phyloP scores from a whole-genome alignment of 1,140 invertebrate species.

The Drosophila elegans region DNA sequence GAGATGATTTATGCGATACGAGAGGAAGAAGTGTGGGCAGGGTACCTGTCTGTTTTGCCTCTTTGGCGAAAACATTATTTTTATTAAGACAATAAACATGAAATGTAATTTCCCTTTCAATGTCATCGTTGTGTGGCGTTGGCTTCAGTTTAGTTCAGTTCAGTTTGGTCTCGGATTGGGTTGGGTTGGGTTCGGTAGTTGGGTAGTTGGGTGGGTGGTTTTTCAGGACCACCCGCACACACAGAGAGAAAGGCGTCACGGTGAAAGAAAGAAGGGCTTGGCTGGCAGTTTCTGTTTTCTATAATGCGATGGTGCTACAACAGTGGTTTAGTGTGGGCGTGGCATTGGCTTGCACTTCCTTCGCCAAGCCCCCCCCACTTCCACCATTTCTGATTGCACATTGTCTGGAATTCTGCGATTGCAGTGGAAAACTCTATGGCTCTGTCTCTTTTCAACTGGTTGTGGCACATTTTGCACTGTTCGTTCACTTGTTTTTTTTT shows the following conservation, averaged over 20 bases:
- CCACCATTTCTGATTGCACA: constrained; percentile 37
- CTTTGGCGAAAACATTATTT: constrained; percentile 68
- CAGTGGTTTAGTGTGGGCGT: constrained; percentile 29
- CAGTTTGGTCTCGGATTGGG: constrained; percentile 1
- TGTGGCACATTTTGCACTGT: constrained; percentile 51
- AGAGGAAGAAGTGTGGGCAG: not conserved
- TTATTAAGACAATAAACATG: constrained; percentile 82
- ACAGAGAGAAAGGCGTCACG: constrained; percentile 34
- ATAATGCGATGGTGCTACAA: constrained; percentile 12
- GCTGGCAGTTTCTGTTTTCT: constrained; percentile 43
- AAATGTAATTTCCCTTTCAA: constrained; percentile 83
- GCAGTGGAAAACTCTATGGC: constrained; percentile 33
- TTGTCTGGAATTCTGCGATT: constrained; percentile 47
- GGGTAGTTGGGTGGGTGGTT: not conserved
- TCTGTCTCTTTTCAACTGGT: constrained; percentile 13
- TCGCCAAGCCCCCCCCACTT: no score
- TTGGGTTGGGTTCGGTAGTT: not conserved
- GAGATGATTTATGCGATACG: constrained; percentile 39
- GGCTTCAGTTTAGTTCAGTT: constrained; percentile 34
- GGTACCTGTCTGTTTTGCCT: constrained; percentile 22
- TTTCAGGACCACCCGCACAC: constrained; percentile 2
- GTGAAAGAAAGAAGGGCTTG: constrained; percentile 48
- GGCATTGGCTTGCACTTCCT: constrained; percentile 33
- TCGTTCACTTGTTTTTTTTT: not conserved
- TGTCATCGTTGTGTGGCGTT: constrained; percentile 54